phyloP scores from a whole-genome alignment of 2,797 vertebrate species.

The Mycteria americana region DNA sequence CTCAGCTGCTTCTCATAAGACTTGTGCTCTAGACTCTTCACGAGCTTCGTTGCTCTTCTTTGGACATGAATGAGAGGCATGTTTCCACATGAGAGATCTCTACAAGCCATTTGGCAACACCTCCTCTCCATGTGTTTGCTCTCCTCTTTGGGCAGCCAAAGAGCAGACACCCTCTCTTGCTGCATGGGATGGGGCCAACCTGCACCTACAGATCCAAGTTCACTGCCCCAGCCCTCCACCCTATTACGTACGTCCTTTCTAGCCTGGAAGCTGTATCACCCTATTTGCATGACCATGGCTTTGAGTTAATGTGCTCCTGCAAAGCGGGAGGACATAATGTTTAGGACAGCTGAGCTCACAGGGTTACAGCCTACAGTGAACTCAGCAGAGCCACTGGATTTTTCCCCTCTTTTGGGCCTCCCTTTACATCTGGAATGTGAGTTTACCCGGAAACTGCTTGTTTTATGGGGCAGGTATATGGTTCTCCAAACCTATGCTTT shows the following conservation, averaged over 20 bases:
- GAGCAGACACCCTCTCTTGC: background rate
- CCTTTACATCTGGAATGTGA: background rate
- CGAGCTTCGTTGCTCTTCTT: background rate
- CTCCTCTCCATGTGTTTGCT: background rate
- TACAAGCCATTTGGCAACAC: background rate
- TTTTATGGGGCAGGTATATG: background rate
- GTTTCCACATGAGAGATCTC: background rate
- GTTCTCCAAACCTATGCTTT: background rate
- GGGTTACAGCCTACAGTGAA: background rate
- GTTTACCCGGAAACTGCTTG: background rate
- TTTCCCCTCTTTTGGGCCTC: background rate
- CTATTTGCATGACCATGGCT: background rate
- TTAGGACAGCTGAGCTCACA: background rate
- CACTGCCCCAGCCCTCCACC: background rate
- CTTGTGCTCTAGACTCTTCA: background rate
- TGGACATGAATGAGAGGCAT: background rate
- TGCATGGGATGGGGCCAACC: background rate
- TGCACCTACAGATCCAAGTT: background rate
- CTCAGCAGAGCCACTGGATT: background rate
- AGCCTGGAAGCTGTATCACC: background rate
- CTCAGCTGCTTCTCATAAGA: background rate
- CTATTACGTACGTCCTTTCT: accelerated
- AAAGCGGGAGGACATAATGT: background rate
- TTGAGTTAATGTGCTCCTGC: background rate
- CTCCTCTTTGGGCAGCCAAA: background rate